Evolutionary conservation across 2,797 vertebrate species (phyloP), one percentile per base, ranked within the genome.

Genomic region (Todus mexicanus): DNA sequence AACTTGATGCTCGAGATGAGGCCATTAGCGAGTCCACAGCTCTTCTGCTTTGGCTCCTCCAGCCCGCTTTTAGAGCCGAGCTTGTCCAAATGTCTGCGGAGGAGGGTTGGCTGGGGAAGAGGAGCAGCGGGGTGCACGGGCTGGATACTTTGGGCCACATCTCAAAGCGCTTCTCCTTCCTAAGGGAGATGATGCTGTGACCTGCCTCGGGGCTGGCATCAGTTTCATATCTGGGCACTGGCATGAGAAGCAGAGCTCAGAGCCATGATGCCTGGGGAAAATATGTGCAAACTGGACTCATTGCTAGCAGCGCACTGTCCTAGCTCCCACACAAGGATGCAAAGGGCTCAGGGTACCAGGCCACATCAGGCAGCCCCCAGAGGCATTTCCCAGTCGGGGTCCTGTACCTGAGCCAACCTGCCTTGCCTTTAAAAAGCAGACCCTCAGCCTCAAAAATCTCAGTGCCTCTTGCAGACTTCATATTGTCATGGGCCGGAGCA

Each of bases 71-170:
- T 50, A 54, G 5, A 70, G 76, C 35, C 60, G 61, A 71, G 48
- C 54, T 75, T 38, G 51, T 81, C 47, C 71, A 35, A 79, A 71
- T 5, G 19, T 14, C 45, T 65, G 70, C 12, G 4, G 50, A 76
- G 45, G 27, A 59, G 37, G 22, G 27, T 10, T 11, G 22, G 23
- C 33, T 84, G 73, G 42, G 45, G 82, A 71, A 61, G 37, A 33
- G 47, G 22, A 73, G 60, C 37, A 66, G 31, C 0, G 1, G 72
- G 17, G 12, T 35, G 31, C 1, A 2, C 0, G 0, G 19, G 56
- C 69, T 76, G 60, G 47, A 73, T 59, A 47, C 75, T 51, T 74
- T 31, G 71, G 19, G 23, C 37, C 23, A 48, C 48, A 26, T 60
- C 70, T 84, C 79, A 37, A 38, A 77, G 25, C 0, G 0, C 29